These are phyloP conservation scores for Phymanthus crucifer DNA, from an alignment of 92 coral and sea anemone genomes.

Conservation along the genomic window DNA sequence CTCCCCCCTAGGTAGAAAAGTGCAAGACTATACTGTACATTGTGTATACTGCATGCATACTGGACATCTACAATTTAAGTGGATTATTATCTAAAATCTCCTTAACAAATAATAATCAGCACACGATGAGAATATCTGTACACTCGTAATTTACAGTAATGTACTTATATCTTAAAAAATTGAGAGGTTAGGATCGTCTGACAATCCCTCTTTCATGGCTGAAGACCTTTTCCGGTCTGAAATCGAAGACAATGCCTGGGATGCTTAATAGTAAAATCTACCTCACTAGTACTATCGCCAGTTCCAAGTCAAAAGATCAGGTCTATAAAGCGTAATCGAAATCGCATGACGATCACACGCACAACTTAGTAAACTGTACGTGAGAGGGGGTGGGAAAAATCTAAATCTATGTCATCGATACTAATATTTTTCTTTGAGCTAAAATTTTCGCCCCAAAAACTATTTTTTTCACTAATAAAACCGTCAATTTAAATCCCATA, in stretches of 20 bases:
- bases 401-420: neutral
- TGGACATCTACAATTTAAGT: neutral
- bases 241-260: neutral
- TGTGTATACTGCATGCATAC: no score
- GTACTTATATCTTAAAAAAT: neutral
- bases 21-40: no score
- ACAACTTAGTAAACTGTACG: no score
- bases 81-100: neutral
- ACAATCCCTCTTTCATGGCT: neutral
- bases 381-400: neutral
- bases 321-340: no score
- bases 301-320: no score
- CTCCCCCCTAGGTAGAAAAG: no score
- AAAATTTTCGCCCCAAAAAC: neutral
- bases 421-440: neutral
- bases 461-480: neutral
- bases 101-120: neutral
- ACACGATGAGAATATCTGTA: neutral
- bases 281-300: no score
- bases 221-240: slow-evolving; percentile 29
- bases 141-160: neutral
- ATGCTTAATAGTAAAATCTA: slow-evolving; percentile 2
- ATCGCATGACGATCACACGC: neutral
- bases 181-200: neutral
- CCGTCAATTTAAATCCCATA: neutral